These are phyloP conservation scores for Sarcophaga variegata DNA, from an alignment of 2,888 invertebrate species.

Conservation along the genomic window DNA sequence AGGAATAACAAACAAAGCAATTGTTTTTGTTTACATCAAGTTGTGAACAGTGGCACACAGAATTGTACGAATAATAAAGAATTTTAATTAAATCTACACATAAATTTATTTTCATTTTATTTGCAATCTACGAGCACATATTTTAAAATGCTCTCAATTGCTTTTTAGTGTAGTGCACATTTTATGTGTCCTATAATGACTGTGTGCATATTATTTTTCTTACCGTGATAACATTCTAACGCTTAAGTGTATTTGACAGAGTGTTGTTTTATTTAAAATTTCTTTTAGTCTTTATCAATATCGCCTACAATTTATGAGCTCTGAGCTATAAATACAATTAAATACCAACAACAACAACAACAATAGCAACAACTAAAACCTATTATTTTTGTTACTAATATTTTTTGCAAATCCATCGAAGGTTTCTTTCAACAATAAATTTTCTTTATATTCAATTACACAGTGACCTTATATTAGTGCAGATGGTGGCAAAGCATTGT, in stretches of 20 bases:
- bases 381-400: background rate
- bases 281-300: slow-evolving; percentile 58
- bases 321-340: background rate
- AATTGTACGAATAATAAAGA: too few relatives aligned
- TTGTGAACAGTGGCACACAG: too few relatives aligned
- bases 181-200: background rate
- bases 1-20: too few relatives aligned
- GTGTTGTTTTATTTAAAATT: slow-evolving; percentile 36
- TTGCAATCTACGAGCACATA: too few relatives aligned
- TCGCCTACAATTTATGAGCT: slow-evolving; percentile 33
- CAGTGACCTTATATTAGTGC: slow-evolving; percentile 30
- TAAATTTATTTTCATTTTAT: too few relatives aligned
- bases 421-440: slow-evolving; percentile 51
- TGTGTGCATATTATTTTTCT: background rate
- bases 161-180: background rate
- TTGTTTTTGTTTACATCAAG: too few relatives aligned
- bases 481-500: background rate
- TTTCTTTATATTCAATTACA: slow-evolving; percentile 38
- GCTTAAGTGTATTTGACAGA: background rate
- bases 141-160: background rate
- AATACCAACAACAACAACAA: background rate
- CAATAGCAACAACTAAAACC: slow-evolving; percentile 12
- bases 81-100: too few relatives aligned
- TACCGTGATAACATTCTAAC: slow-evolving; percentile 43
- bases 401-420: slow-evolving; percentile 55